Evolutionary conservation across 2,113 vertebrate species (phyloP).

Genomic region (Sinocyclocheilus anshuiensis): DNA sequence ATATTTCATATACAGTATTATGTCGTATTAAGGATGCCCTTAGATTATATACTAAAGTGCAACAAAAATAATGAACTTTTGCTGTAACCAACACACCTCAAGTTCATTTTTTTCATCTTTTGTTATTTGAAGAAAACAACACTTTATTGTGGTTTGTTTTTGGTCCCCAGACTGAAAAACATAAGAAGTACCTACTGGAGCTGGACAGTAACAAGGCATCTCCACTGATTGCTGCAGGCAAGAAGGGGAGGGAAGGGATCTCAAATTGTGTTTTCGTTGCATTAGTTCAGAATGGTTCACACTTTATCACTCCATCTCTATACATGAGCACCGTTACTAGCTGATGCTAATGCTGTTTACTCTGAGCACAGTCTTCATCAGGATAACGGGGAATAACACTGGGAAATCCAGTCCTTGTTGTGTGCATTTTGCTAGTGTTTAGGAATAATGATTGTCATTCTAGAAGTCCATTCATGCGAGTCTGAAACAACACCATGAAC

Average conservation of each 20-base stretch:
- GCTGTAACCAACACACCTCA: not conserved
- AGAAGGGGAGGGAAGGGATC: constrained; percentile 17
- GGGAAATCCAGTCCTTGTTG: constrained; percentile 13
- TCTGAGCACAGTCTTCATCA: constrained; percentile 27
- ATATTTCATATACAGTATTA: not conserved
- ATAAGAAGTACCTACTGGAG: constrained; percentile 30
- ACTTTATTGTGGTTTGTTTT: constrained; percentile 19
- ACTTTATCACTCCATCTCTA: constrained; percentile 9
- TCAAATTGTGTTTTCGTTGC: constrained; percentile 3
- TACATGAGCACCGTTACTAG: constrained; percentile 12
- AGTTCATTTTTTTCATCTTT: constrained; percentile 35
- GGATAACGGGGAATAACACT: constrained; percentile 18
- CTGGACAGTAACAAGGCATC: constrained; percentile 22
- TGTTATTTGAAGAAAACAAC: constrained; percentile 33
- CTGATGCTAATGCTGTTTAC: constrained; percentile 43
- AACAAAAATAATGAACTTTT: not conserved
- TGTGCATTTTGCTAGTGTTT: constrained; percentile 6
- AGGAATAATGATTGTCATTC: not conserved
- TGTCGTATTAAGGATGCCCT: not conserved
- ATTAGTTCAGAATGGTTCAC: constrained; percentile 38
- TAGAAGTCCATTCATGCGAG: constrained; percentile 26
- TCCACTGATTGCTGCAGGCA: constrained; percentile 29
- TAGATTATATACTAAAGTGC: not conserved
- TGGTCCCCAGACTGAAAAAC: constrained; percentile 32
- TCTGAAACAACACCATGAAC: constrained; percentile 17